Evolutionary conservation across 2,113 vertebrate genomes (phyloP).

Genomic region (Apteryx mantelli): DNA sequence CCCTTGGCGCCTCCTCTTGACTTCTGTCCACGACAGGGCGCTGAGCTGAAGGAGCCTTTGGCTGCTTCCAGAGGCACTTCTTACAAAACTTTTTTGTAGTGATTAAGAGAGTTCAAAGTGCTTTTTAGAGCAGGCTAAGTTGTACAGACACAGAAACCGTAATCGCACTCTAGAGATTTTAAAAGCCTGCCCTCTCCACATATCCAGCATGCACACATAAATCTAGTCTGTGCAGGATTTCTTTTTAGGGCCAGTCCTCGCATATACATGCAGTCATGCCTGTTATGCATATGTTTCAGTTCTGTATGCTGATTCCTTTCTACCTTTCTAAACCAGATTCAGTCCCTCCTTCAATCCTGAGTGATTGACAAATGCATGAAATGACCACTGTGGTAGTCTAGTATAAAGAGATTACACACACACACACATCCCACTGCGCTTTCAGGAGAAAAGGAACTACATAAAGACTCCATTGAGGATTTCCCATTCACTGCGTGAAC

Average conservation of each 20-base stretch:
- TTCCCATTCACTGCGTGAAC: neutral
- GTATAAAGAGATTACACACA: neutral
- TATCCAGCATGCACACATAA: neutral
- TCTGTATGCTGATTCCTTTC: neutral
- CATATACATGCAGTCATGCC: neutral
- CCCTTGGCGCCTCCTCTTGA: neutral
- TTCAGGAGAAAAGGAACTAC: neutral
- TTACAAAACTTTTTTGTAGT: neutral
- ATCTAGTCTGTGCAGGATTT: neutral
- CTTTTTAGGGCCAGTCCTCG: neutral
- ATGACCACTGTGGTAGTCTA: neutral
- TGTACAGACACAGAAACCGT: neutral
- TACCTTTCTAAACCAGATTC: neutral
- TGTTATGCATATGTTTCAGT: neutral
- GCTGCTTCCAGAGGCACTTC: neutral
- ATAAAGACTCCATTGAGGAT: neutral
- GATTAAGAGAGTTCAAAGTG: neutral
- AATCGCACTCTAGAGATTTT: neutral
- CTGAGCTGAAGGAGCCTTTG: neutral
- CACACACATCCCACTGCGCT: neutral
- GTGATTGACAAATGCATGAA: neutral
- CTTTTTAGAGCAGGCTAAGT: neutral
- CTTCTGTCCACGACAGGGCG: neutral
- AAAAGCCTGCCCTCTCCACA: neutral
- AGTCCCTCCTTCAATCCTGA: neutral